A percentile compares a stretch with the other conserved stretches of the same genome.
These are phyloP conservation scores for Rhyacophila brunnea DNA, from an alignment of 1,140 invertebrate genomes.

Conservation along the genomic window DNA sequence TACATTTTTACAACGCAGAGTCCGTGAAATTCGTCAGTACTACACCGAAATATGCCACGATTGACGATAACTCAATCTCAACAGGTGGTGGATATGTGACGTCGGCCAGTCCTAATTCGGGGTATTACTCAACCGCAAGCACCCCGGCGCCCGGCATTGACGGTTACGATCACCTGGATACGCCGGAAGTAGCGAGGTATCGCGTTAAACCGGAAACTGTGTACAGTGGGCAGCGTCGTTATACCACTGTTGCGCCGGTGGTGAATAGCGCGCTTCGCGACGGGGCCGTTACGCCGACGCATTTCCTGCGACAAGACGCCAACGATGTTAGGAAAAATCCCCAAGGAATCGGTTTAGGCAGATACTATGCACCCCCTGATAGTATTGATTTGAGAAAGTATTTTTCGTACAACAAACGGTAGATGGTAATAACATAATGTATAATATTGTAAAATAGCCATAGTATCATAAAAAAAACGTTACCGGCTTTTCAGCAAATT, in stretches of 20 bases:
- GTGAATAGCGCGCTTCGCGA: conserved; percentile 4
- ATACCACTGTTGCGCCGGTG: conserved; percentile 22
- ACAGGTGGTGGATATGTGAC: conserved; percentile 5
- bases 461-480: too few relatives aligned
- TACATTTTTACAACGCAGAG: conserved; percentile 20
- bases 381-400: conserved; percentile 20
- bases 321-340: background rate
- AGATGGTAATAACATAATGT: too few relatives aligned
- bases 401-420: conserved; percentile 17
- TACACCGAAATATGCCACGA: conserved; percentile 21
- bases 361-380: background rate
- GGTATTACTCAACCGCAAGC: conserved; percentile 6
- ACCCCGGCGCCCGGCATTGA: conserved; percentile 21
- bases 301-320: background rate
- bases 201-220: conserved; percentile 4
- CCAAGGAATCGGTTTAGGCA: background rate
- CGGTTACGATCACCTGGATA: conserved; percentile 29
- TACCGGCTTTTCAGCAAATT: too few relatives aligned
- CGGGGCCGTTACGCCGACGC: background rate
- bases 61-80: conserved; percentile 15
- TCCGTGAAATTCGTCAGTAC: conserved; percentile 26
- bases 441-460: too few relatives aligned
- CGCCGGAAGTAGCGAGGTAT: conserved; percentile 15
- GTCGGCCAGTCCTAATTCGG: background rate
- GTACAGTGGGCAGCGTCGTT: conserved; percentile 10